These are phyloP conservation scores for Theocolax elegans DNA, from an alignment of 1,140 invertebrate genomes.

Conservation along the genomic window DNA sequence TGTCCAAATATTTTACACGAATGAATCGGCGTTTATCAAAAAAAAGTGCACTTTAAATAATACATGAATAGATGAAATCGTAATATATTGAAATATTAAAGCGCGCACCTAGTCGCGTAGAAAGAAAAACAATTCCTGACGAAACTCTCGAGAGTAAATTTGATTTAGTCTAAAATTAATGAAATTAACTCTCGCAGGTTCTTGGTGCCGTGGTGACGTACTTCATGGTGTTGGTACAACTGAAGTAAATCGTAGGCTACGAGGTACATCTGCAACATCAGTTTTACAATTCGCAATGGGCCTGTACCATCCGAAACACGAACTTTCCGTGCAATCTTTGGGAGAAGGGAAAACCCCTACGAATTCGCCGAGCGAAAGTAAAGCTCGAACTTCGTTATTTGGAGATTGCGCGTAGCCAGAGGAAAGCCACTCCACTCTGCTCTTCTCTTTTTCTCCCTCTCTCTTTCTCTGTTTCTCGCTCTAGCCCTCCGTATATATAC, in stretches of 20 bases:
- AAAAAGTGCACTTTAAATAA: too few species aligned
- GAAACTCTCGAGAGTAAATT: constrained; percentile 36
- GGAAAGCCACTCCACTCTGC: not conserved
- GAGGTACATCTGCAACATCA: constrained; percentile 15
- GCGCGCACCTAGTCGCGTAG: too few species aligned
- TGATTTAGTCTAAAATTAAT: constrained; percentile 39
- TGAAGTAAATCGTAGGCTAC: constrained; percentile 73
- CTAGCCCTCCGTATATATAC: too few species aligned
- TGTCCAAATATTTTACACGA: too few species aligned
- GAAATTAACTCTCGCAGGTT: constrained; percentile 69
- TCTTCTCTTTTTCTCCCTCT: not conserved
- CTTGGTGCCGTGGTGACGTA: constrained; percentile 89
- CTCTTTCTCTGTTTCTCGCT: too few species aligned
- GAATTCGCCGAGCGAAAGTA: constrained; percentile 6
- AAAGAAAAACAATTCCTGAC: too few species aligned
- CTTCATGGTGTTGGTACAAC: constrained; percentile 89
- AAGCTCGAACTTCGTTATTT: constrained; percentile 26
- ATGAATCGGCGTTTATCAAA: too few species aligned
- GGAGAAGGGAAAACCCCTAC: not conserved
- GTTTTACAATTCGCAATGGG: constrained; percentile 15
- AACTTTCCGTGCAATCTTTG: constrained; percentile 25
- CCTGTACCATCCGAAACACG: not conserved
- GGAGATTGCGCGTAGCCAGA: constrained; percentile 7
- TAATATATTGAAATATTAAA: too few species aligned
- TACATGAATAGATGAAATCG: too few species aligned